Base-by-base conservation (phyloP, 2,113 vertebrate genomes). In the Apeltes quadracus region DNA sequence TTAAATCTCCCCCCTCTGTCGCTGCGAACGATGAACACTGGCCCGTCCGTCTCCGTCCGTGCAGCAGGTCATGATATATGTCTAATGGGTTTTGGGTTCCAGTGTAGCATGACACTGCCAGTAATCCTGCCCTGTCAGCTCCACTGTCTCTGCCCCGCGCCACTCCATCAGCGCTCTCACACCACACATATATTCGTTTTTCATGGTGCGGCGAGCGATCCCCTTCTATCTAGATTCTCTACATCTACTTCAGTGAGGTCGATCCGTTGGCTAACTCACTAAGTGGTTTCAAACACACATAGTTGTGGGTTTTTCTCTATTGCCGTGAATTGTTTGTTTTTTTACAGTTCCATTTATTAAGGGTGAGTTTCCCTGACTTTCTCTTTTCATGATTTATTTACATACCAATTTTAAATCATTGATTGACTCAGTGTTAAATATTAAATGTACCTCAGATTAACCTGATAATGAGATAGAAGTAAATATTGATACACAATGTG, bases 131-230 rank as follows among this genome's bases (percentile, higher is more conserved):
- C 57, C 81, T 63, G 69, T 79, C 86, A 77, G 78, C 78, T 76
- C 53, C 75, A 50, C 69, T 68, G 69, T 84, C 57, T 62, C 73
- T 73, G 29, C 73, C 75, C 79, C 41, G 76, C 72, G 61, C 79
- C 68, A 70, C 86, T 90, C 84, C 75, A 85, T 90, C 82, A 85
- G 68, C 22, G 59, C 81, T 84, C 75, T 72, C 69, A 73, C 73
- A 27, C 66, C 68, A 67, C 79, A 86, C 81, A 89, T 88, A 87
- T 88, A 88, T 87, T 88, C 61, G 69, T 83, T 91, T 91, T 89
- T 88, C 85, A 88, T 86, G 76, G 70, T 59, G 64, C 79, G 55
- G 32, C 38, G 34, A 86, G 81, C 66, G 82, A 83, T 83, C 82
- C 69, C 72, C 44, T 48, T 67, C 75, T 67, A 73, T 59, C 53